Base-by-base conservation (phyloP, 2,888 invertebrate species). In the Melanchra persicariae region DNA sequence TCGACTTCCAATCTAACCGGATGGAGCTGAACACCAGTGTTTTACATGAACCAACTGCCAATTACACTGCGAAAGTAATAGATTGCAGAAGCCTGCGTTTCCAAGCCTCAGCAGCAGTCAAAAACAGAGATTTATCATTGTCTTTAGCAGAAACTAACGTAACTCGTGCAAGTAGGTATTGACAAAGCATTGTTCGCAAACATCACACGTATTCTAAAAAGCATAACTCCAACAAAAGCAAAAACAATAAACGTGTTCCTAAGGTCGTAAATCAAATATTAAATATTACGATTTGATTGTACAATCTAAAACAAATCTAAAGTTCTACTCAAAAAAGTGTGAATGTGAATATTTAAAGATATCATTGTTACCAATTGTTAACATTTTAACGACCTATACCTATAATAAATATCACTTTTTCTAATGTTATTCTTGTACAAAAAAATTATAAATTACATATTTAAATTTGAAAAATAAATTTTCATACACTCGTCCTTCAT, bases 291-390 rank as follows among this genome's bases (percentile, higher is more conserved):
- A 22, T 22, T 22, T 17, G 2, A 49, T 58, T 30, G 30, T 51
- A 24, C 6, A 24, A 51, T 24, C 15, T 17, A 52, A 26, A 9
- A 30, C 19, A 54, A 37, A 7, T n/a, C 3, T 7, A 12, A 37
- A 12, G 3, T 37, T 2, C 9, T 24, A 9, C 15, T n/a, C 15
- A 71, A 71, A 70, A 70, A 30, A 15, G 40, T 49, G 58, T 40
- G 49, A 40, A 30, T 30, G 19, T 26, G 19, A 60, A 65, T 19
- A 52, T n/a, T 37, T 24, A 10, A 43, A 43, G 43, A 17, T 43
- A 43, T 17, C 1, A 43, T 43, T 43, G 43, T 43, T 15, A 15
- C 4, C 43, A 17, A n/a, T n/a, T n/a, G n/a, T n/a, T n/a, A n/a
- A 37, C 37, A 37, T 10, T 37, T 37, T 37, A 15, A 17, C 1